Conservation (phyloP, 2,113 vertebrate genomes). For the Hystrix cristata region DNA sequence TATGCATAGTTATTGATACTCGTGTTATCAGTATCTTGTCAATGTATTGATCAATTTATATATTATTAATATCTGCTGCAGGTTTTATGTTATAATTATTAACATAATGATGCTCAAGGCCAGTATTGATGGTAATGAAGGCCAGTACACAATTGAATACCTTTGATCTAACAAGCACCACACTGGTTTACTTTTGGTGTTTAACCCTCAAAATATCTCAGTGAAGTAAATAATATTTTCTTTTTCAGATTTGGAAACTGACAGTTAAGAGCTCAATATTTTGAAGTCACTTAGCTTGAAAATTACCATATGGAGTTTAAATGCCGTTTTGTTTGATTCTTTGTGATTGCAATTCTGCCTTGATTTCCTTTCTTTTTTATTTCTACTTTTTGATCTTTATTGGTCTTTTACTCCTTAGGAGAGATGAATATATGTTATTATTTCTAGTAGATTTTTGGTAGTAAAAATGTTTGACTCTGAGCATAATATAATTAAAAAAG, state of each 20-base stretch:
- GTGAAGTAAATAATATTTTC: not conserved
- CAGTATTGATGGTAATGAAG: slow-evolving; percentile 2
- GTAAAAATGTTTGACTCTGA: not conserved
- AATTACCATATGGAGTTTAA: not conserved
- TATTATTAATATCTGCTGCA: not conserved
- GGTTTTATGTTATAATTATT: not conserved
- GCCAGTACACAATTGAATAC: not conserved
- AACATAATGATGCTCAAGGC: not conserved
- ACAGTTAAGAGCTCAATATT: not conserved
- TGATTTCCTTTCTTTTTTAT: not conserved
- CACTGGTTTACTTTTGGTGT: not conserved
- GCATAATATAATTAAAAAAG: slow-evolving; percentile 40
- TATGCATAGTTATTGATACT: not conserved
- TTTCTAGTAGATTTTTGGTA: not conserved
- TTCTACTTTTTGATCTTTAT: not conserved
- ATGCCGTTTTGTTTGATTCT: not conserved
- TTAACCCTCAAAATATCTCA: not conserved
- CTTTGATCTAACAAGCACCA: not conserved
- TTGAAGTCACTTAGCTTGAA: not conserved
- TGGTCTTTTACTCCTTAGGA: not conserved
- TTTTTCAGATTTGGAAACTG: not conserved
- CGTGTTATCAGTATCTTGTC: not conserved
- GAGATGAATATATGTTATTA: not conserved
- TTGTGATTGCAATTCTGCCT: not conserved
- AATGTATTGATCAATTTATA: not conserved